Evolutionary conservation across 1,140 invertebrate species (phyloP), one percentile per base, ranked within the genome.

Genomic region (Pogonus chalceus): DNA sequence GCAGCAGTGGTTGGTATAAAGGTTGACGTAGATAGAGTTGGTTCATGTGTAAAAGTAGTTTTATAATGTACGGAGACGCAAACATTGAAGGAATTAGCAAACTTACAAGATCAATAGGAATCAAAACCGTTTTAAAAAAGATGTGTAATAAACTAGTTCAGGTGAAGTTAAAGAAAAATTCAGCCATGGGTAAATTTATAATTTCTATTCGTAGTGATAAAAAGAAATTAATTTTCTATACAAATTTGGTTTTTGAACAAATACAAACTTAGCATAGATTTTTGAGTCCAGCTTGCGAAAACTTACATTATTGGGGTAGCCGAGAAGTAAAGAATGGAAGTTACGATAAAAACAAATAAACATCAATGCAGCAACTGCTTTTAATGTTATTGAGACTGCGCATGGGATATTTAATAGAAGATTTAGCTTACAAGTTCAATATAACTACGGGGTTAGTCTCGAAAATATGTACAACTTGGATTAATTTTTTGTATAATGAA

Each of bases 401-500:
- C 1, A 20, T 48, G 2, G 56, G 56, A 22, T 31, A 46, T 23
- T 20, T 57, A 16, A 14, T 55, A 18, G n/a, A 52, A 31, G 55
- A 56, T 31, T 49, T 57, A 23, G 52, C 49, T 50, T 57, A 35
- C 20, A 54, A 53, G 23, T 59, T 59, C 47, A n/a, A 52, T 20
- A 23, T 54, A 23, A 55, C 53, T 3, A 31, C 23, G 22, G 50
- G 31, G 12, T 18, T 20, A n/a, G 23, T 57, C 2, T 46, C 50
- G n/a, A 52, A 55, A 51, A 59, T 39, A 16, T 20, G 52, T 12
- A 54, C 49, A 24, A 55, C 37, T 16, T 56, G 54, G 54, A 56
- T 58, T 31, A 35, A 57, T 4, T 54, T 53, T 49, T 52, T 61
- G 31, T 54, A 46, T 23, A 37, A 58, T 31, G 37, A 61, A 55